Evolutionary conservation across 2,888 invertebrate genomes (phyloP).

Genomic region (Strigamia maritima): DNA sequence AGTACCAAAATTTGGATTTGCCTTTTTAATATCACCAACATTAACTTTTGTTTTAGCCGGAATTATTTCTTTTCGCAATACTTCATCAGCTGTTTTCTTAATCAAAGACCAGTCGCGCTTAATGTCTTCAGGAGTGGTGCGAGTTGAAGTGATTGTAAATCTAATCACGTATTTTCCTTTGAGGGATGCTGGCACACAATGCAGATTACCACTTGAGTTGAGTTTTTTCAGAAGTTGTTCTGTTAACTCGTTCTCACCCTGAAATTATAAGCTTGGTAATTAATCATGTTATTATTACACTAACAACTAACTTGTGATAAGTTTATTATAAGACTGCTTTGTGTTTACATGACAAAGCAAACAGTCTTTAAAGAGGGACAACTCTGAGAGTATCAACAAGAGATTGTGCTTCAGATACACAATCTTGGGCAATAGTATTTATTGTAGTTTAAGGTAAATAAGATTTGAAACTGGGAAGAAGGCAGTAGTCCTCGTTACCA

Average conservation of each 20-base stretch:
- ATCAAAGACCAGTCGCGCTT: constrained; percentile 71
- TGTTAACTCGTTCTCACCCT: constrained; percentile 74
- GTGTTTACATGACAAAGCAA: background rate
- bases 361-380: no score
- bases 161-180: constrained; percentile 78
- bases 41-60: constrained; percentile 54
- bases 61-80: constrained; percentile 59
- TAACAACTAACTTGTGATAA: no score
- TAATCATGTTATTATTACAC: no score
- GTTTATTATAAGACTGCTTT: no score
- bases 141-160: constrained; percentile 88
- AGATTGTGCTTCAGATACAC: no score
- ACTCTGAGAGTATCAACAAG: no score
- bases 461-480: no score
- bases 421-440: no score
- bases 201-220: constrained; percentile 81
- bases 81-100: constrained; percentile 50
- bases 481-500: no score
- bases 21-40: constrained; percentile 54
- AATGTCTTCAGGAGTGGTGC: constrained; percentile 62
- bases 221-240: constrained; percentile 78
- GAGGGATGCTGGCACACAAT: constrained; percentile 90
- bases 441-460: no score
- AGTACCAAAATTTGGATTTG: constrained; percentile 85
- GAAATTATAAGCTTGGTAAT: constrained; percentile 52